Conservation (phyloP, 2,888 invertebrate species). For the Pyrochroa serraticornis region DNA sequence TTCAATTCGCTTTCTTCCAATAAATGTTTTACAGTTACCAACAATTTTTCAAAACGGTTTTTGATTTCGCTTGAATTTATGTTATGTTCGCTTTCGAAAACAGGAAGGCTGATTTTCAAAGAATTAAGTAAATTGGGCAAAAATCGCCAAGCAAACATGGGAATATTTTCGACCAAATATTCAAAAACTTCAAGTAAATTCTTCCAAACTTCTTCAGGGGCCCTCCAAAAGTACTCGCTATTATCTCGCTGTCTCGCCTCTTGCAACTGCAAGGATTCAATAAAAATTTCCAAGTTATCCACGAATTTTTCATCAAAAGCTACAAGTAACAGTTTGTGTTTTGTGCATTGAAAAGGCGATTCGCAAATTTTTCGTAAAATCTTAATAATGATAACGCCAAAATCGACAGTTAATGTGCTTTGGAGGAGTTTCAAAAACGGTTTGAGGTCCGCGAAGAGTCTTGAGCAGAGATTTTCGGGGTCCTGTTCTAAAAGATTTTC, state of each 20-base stretch:
- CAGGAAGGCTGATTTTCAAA: conserved; percentile 35
- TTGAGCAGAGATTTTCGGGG: conserved; percentile 56
- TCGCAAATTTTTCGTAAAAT: conserved; percentile 58
- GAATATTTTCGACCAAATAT: conserved; percentile 28
- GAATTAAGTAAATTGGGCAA: conserved; percentile 43
- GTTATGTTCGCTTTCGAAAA: conserved; percentile 33
- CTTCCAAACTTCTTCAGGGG: neutral
- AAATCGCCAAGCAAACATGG: conserved; percentile 45
- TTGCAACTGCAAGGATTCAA: neutral
- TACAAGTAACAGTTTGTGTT: conserved; percentile 33
- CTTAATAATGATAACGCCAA: conserved; percentile 59
- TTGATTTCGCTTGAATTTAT: conserved; percentile 47
- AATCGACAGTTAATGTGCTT: conserved; percentile 58
- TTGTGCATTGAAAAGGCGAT: conserved; percentile 36
- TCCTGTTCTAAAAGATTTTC: conserved; percentile 57
- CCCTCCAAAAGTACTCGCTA: neutral
- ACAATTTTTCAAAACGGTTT: conserved; percentile 52
- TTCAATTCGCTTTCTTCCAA: conserved; percentile 33
- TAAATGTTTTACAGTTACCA: conserved; percentile 46
- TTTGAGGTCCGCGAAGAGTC: no score
- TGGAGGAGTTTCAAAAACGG: conserved; percentile 59
- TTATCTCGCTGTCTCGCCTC: neutral
- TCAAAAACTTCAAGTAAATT: neutral
- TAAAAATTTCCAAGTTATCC: conserved; percentile 5
- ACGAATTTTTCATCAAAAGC: conserved; percentile 35